Evolutionary conservation across 2,888 invertebrate species (phyloP), one percentile per base, ranked within the genome.

Genomic region (Amblyjoppa fuscipennis): DNA sequence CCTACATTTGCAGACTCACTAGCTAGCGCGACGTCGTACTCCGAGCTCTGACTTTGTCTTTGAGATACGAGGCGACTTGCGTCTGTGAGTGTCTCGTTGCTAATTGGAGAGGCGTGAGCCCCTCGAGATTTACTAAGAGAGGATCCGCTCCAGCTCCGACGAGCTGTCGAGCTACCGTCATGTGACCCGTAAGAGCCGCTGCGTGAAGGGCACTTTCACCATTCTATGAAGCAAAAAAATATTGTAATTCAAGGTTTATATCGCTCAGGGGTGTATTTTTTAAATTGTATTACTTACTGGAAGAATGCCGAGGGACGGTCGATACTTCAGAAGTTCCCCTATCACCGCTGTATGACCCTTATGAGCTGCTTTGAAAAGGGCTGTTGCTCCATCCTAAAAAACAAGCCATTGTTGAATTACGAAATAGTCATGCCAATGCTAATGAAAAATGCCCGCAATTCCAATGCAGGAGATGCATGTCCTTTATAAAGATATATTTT

Each of bases 351-450:
- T 96, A 94, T 98, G 98, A 0, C 99, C 99, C 95, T 99, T 99
- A 94, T 99, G 99, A 51, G 98, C 97, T 51, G 99, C 98, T 94
- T 99, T 99, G 94, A 99, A 99, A 85, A 99, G 95, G 1, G 99
- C 97, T 0, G 98, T 99, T 53, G 98, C 98, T 64, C 99, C 99
- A 95, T 99, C 98, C 98, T 98, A 70, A 38, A 81, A 74, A 68
- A 34, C 53, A 53, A 16, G 56, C 84, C 28, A 25, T 3, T 13
- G 1, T 38, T 77, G 11, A 64, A 34, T 59, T 20, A 28, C 53
- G 41, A 9, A 11, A 41, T 41, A 9, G 11, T 41, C 41, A 1
- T 1, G 9, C 41, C 11, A 25, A 56, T 20, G 53, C 1, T 16
- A 41, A 38, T 45, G 25, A 53, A 83, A 68, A 53, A 41, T 68